Evolutionary conservation across 2,888 invertebrate species (phyloP).

Genomic region (Drosophila nigricruria): DNA sequence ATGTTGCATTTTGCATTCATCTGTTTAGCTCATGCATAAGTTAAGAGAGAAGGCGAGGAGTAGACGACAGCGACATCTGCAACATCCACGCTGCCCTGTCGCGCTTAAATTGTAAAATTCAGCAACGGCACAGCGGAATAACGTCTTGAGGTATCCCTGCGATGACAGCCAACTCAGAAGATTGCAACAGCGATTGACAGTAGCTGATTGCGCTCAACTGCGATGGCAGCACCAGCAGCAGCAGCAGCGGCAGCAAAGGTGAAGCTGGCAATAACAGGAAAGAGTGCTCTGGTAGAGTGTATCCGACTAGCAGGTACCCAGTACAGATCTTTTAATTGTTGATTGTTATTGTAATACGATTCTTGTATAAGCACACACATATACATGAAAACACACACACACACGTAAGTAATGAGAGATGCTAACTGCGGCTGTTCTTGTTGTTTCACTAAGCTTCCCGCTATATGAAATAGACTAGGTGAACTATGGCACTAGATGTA

Average conservation of each 20-base stretch:
- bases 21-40: conserved; percentile 60
- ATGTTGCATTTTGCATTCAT: conserved; percentile 62
- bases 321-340: not conserved
- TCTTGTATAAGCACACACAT: not conserved
- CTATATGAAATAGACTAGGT: not conserved
- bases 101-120: conserved; percentile 53
- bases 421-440: not conserved
- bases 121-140: conserved; percentile 34
- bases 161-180: conserved; percentile 51
- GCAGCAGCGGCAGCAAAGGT: conserved; percentile 8
- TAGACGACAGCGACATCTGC: conserved; percentile 28
- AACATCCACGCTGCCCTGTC: conserved; percentile 6
- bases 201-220: conserved; percentile 70
- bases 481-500: not conserved
- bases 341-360: not conserved
- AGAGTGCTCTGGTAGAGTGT: not conserved
- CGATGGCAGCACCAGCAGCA: conserved; percentile 26
- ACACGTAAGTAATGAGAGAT: too few species aligned
- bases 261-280: conserved; percentile 12
- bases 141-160: conserved; percentile 37
- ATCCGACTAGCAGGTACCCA: not conserved
- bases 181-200: conserved; percentile 78
- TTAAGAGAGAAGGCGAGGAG: conserved; percentile 32
- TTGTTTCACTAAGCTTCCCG: not conserved
- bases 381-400: too few species aligned